These are phyloP conservation scores for Calephelis virginiensis DNA, from an alignment of 1,140 invertebrate species.

Conservation along the genomic window DNA sequence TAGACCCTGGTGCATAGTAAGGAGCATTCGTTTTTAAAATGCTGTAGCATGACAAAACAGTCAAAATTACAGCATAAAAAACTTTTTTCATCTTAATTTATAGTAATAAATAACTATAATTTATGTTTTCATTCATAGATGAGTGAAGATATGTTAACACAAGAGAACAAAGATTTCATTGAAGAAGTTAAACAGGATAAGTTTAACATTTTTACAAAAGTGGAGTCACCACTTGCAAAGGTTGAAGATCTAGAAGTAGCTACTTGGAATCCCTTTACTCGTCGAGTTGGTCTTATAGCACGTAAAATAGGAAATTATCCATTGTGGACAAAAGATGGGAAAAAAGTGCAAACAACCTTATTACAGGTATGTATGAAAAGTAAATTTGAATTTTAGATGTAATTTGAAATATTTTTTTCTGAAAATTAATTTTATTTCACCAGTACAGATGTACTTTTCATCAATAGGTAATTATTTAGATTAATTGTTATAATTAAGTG, in stretches of 20 bases:
- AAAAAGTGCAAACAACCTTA: slow-evolving; percentile 87
- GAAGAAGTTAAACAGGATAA: slow-evolving; percentile 87
- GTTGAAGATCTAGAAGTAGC: slow-evolving; percentile 77
- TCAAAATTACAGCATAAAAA: no score
- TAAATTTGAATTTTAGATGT: no score
- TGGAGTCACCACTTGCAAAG: slow-evolving; percentile 67
- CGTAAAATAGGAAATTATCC: slow-evolving; percentile 96
- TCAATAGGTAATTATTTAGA: no score
- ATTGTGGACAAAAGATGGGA: slow-evolving; percentile 94
- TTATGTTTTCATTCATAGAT: slow-evolving; percentile 68
- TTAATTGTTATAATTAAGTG: no score
- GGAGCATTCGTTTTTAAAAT: no score
- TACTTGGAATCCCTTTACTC: slow-evolving; percentile 82
- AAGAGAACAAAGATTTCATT: slow-evolving; percentile 90
- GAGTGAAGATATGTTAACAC: slow-evolving; percentile 85
- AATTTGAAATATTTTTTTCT: no score
- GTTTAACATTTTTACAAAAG: slow-evolving; percentile 64
- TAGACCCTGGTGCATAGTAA: no score
- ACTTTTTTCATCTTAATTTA: slow-evolving; percentile 4
- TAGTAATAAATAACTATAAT: slow-evolving; percentile 3
- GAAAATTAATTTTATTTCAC: no score
- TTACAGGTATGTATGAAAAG: slow-evolving; percentile 84
- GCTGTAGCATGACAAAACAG: no score
- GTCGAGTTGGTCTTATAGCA: slow-evolving; percentile 91
- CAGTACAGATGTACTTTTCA: no score